Base-by-base conservation (phyloP, 2,113 vertebrate genomes). In the Odocoileus hemionus region DNA sequence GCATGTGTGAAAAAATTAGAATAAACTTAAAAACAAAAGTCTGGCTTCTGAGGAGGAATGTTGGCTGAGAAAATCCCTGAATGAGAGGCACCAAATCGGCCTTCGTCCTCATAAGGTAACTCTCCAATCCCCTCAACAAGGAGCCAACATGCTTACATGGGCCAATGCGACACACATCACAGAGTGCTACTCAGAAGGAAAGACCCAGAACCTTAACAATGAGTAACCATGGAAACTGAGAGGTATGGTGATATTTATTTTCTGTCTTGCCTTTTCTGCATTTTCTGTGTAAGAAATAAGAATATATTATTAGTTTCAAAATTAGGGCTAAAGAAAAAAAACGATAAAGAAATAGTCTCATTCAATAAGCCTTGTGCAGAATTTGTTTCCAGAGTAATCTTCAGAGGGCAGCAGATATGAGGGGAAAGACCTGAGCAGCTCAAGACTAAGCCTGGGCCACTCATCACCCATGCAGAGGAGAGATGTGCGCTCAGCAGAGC, bases 181-280 rank as follows among this genome's bases (percentile, higher is more conserved):
- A 91, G 60, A 83, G 21, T 67, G 89, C 82, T 86, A 86, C 91
- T 95, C 95, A 79, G 50, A 86, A 93, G 60, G 74, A 95, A 76
- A 94, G 87, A 92, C 11, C 85, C 74, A 97, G 61, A 92, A 91
- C 21, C 57, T 43, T 93, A 97, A 92, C 80, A 96, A 82, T 86
- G 82, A 96, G 97, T 97, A 94, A 98, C 97, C 97, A 98, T 95
- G 97, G 97, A 97, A 98, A 98, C 98, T 28, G 47, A 94, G 70
- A 93, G 43, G 67, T 36, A 14, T 86, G 28, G 47, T 36, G 64
- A 84, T 92, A 91, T 70, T 94, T 97, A 89, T 92, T 97, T 97
- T 70, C 64, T 93, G 79, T 92, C 95, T 91, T 96, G 57, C 5
- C 50, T 93, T 91, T 89, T 80, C 93, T 86, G 45, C 67, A 93